Evolutionary conservation across 2,797 vertebrate species (phyloP).

Genomic region (Aldrovandia affinis): DNA sequence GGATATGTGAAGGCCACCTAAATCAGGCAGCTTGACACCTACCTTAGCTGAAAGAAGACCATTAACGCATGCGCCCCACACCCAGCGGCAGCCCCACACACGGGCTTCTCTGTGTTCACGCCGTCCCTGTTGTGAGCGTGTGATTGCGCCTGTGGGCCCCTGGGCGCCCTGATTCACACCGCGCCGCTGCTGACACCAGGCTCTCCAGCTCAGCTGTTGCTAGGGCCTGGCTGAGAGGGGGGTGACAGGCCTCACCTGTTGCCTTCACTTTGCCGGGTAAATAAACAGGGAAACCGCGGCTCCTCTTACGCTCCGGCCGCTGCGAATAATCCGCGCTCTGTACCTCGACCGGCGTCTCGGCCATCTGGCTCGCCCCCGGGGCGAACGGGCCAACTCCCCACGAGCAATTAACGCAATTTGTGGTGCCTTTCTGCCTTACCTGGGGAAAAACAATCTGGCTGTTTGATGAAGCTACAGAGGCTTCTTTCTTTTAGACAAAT

Average conservation of each 20-base stretch:
- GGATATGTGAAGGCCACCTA: background rate
- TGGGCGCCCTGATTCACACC: background rate
- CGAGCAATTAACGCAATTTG: background rate
- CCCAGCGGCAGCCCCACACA: background rate
- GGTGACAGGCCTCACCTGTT: conserved; percentile 36
- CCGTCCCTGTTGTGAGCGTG: background rate
- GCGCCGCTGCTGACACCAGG: background rate
- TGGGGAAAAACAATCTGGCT: conserved; percentile 6
- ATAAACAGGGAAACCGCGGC: conserved; percentile 30
- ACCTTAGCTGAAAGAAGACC: background rate
- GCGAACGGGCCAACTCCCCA: background rate
- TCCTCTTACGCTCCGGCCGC: conserved; percentile 8
- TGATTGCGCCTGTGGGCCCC: background rate
- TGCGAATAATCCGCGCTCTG: background rate
- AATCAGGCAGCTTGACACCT: background rate
- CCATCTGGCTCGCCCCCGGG: background rate
- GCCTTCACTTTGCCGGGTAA: conserved; percentile 29
- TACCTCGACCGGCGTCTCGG: background rate
- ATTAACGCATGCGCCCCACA: conserved; percentile 12
- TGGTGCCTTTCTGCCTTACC: conserved; percentile 16
- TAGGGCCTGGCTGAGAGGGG: background rate
- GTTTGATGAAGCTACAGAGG: background rate
- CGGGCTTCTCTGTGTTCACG: conserved; percentile 8
- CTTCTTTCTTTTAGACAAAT: conserved; percentile 4
- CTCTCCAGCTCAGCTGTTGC: background rate